Conservation (phyloP, 2,113 vertebrate species). For the Raja brachyura region DNA sequence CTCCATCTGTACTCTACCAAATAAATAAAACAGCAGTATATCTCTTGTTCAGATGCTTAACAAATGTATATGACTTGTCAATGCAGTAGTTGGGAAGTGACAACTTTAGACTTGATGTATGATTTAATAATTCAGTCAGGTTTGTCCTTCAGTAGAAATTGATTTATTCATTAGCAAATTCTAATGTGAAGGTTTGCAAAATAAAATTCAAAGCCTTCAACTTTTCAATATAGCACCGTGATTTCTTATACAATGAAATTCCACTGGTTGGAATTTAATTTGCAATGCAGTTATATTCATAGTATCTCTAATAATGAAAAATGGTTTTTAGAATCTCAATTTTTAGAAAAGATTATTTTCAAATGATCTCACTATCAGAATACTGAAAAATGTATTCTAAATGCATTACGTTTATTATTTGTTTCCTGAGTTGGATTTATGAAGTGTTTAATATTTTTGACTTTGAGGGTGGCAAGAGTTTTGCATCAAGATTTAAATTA, state of each 20-base stretch:
- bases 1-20: constrained; percentile 45
- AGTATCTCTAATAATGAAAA: background rate
- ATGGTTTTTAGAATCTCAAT: background rate
- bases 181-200: constrained; percentile 23
- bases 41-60: constrained; percentile 50
- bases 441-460: constrained; percentile 2
- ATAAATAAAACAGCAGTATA: constrained; percentile 56
- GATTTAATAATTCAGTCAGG: constrained; percentile 33
- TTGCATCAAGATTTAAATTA: background rate
- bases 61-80: constrained; percentile 41
- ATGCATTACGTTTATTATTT: constrained; percentile 17
- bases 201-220: constrained; percentile 32
- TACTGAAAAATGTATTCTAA: background rate
- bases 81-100: constrained; percentile 31
- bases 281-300: background rate
- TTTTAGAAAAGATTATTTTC: background rate
- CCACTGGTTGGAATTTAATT: background rate
- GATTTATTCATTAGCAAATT: constrained; percentile 38
- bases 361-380: background rate
- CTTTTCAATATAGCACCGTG: background rate
- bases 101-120: constrained; percentile 39
- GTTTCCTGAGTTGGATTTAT: background rate
- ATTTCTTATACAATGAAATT: background rate
- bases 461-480: background rate
- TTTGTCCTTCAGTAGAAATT: constrained; percentile 38